A percentile compares a stretch with the other conserved stretches of the same genome.
Conservation (phyloP, 53 echinoderm and acorn worm species). For the Pentamera pediparva region DNA sequence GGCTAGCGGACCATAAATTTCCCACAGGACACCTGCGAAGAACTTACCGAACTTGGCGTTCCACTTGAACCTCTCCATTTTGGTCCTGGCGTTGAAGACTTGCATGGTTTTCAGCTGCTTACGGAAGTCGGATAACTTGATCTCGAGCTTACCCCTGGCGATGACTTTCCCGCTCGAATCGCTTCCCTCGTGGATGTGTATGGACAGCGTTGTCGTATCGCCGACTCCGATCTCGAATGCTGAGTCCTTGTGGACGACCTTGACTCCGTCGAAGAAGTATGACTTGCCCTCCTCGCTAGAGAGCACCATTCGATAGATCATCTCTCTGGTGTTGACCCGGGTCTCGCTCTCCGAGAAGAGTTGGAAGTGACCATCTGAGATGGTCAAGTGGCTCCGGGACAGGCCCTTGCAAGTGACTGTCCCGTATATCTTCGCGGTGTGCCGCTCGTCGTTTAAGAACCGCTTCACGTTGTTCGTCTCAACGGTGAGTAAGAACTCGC, state of each 20-base stretch:
- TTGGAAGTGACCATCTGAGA: constrained; percentile 54
- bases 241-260: constrained; percentile 56
- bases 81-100: constrained; percentile 31
- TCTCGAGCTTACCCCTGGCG: constrained; percentile 43
- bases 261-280: constrained; percentile 48
- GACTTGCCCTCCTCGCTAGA: constrained; percentile 37
- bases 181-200: constrained; percentile 41
- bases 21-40: constrained; percentile 55
- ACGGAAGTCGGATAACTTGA: constrained; percentile 46
- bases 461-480: constrained; percentile 55
- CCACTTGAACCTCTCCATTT: constrained; percentile 45
- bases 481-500: constrained; percentile 47
- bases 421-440: constrained; percentile 48
- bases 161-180: constrained; percentile 18
- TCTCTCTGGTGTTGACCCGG: constrained; percentile 50
- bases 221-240: constrained; percentile 57
- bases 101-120: constrained; percentile 51
- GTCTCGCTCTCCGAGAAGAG: constrained; percentile 48
- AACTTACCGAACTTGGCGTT: constrained; percentile 57
- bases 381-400: constrained; percentile 43
- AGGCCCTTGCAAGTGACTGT: constrained; percentile 49
- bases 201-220: constrained; percentile 52
- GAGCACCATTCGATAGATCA: constrained; percentile 61
- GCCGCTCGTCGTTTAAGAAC: constrained; percentile 46
- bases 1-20: constrained; percentile 42